Evolutionary conservation across 2,888 invertebrate species (phyloP).

Genomic region (Formica aserva): DNA sequence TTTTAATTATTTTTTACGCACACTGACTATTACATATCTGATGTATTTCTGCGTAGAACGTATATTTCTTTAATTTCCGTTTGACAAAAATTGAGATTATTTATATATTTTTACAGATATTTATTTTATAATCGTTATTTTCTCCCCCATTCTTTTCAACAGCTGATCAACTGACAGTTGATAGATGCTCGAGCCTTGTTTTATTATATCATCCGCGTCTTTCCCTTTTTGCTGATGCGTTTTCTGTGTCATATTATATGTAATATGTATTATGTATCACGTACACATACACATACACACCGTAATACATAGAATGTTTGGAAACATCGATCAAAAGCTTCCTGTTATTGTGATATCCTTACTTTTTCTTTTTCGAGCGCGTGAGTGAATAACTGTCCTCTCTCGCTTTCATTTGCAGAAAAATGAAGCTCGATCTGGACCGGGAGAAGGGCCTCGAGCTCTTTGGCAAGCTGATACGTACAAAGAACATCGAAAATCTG

Average conservation of each 20-base stretch:
- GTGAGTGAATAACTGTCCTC: not conserved
- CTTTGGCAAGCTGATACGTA: slow-evolving; percentile 94
- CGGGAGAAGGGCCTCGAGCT: slow-evolving; percentile 90
- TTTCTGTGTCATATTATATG: slow-evolving; percentile 4
- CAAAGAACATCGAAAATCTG: slow-evolving; percentile 92
- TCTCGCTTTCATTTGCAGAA: slow-evolving; percentile 76
- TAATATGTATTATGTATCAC: not conserved
- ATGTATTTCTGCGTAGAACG: not conserved
- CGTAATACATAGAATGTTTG: not conserved
- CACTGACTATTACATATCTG: not conserved
- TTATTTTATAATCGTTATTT: slow-evolving; percentile 29
- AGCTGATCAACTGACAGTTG: not conserved
- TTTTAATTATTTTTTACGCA: slow-evolving; percentile 19
- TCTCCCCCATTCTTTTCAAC: not conserved
- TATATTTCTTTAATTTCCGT: too few species aligned
- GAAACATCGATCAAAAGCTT: not conserved
- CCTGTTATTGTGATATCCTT: not conserved
- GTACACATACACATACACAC: not conserved
- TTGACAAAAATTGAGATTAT: not conserved
- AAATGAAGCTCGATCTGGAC: slow-evolving; percentile 88
- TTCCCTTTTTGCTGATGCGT: not conserved
- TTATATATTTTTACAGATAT: not conserved
- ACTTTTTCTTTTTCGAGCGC: not conserved
- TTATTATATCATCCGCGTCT: not conserved
- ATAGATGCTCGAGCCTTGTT: slow-evolving; percentile 1